Evolutionary conservation across 1,140 invertebrate genomes (phyloP), one percentile per base, ranked within the genome.

Genomic region (Brachionus rotundiformis): DNA sequence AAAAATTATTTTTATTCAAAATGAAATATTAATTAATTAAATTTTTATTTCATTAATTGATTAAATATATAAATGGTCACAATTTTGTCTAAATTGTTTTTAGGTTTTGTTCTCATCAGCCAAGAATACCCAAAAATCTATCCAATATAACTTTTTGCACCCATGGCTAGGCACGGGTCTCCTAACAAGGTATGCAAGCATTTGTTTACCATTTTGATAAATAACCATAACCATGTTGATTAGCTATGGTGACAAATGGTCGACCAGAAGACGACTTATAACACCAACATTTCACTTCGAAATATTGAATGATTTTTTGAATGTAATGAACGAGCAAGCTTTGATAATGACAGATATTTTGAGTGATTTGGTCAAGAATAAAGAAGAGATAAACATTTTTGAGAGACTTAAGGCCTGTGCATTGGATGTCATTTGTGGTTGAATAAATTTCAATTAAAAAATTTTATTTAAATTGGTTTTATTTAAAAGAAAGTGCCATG

Each of bases 241-340:
- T 11, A 92, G 91, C 80, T 91, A 90, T 83, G 93, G 93, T 39
- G 86, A 88, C 10, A 94, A 94, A 87, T 97, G 94, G 94, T 91
- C 91, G 59, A 84, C 86, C 0, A 88, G 93, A n/a, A 89, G 94
- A 76, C 94, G 95, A 88, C 91, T 96, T 85, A 92, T 96, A 8
- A 96, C 94, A 1, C 94, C 94, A 27, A 92, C 94, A 0, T 96
- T 96, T 86, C 94, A 95, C 87, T 94, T 95, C 84, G 91, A 92
- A 79, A 94, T 96, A 63, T 88, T 96, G 39, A 92, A 96, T 83
- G 91, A 93, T 83, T 96, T 95, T 85, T 84, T 94, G 10, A 91
- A 91, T 19, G 90, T 95, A 0, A 94, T 96, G 86, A 92, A 92
- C 83, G 91, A 93, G 82, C 93, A 95, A 83, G 90, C 91, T 36